These are phyloP conservation scores for Pomatostomus ruficeps DNA, from an alignment of 2,113 vertebrate genomes.

Conservation along the genomic window DNA sequence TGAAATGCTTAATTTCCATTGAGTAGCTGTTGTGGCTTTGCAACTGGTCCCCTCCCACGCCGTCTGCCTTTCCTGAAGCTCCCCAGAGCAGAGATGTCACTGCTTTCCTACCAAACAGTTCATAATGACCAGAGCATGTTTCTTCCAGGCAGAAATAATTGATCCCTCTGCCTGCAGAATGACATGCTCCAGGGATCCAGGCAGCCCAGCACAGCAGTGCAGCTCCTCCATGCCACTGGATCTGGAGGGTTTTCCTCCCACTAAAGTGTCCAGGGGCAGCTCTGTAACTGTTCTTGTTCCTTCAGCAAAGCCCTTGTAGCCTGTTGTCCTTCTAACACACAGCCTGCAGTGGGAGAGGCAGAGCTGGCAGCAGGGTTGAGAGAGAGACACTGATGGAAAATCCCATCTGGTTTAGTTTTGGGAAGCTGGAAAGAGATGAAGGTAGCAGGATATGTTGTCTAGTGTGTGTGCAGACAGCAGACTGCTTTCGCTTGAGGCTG, in stretches of 20 bases:
- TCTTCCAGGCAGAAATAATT: neutral
- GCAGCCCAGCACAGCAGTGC: neutral
- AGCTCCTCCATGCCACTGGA: neutral
- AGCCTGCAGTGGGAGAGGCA: neutral
- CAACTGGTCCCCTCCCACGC: rapidly evolving
- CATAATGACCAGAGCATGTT: neutral
- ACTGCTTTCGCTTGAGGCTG: neutral
- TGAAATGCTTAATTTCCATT: neutral
- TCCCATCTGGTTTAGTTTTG: conserved; percentile 56
- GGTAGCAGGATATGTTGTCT: conserved; percentile 20
- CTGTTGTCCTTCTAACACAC: neutral
- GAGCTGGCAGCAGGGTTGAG: neutral
- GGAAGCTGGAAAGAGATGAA: conserved; percentile 50
- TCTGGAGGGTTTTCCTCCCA: neutral
- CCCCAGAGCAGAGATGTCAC: neutral
- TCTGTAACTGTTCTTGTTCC: neutral
- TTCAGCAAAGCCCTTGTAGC: neutral
- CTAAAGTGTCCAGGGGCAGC: neutral
- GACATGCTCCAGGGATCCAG: neutral
- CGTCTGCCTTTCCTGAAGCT: neutral
- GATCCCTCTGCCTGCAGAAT: neutral
- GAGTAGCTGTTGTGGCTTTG: neutral
- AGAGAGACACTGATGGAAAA: conserved; percentile 28
- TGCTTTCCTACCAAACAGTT: neutral
- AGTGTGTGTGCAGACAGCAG: neutral